A percentile compares a stretch with the other conserved stretches of the same genome.
These are phyloP conservation scores for Muscina levida DNA, from an alignment of 2,888 invertebrate species.

Conservation along the genomic window DNA sequence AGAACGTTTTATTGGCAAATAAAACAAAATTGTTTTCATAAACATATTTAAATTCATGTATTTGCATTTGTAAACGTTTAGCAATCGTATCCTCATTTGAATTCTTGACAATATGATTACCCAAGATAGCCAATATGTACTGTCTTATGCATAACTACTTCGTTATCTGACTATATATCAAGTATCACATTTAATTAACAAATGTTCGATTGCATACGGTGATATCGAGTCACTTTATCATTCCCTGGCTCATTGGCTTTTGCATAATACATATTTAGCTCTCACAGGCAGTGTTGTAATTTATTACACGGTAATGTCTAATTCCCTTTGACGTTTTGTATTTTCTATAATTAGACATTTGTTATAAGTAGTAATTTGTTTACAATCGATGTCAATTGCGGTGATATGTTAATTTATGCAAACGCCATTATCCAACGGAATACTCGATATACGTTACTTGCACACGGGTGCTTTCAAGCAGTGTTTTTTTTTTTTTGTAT, in stretches of 20 bases:
- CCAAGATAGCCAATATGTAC: too few species aligned
- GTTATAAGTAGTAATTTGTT: slow-evolving; percentile 58
- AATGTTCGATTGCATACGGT: slow-evolving; percentile 12
- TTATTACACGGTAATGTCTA: slow-evolving; percentile 16
- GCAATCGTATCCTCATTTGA: too few species aligned
- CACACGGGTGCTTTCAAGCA: neutral
- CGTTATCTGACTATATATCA: slow-evolving; percentile 3
- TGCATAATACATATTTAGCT: neutral
- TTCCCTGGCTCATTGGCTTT: neutral
- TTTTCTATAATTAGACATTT: slow-evolving; percentile 49
- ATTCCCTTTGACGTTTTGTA: slow-evolving; percentile 3
- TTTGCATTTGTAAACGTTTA: too few species aligned
- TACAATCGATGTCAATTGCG: slow-evolving; percentile 47
- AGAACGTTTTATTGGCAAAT: too few species aligned
- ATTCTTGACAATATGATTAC: too few species aligned
- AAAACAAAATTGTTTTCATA: too few species aligned
- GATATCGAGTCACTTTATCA: neutral
- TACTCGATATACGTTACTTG: neutral
- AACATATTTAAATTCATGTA: too few species aligned
- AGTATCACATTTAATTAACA: slow-evolving; percentile 25
- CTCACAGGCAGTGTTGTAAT: neutral
- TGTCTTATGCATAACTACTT: slow-evolving; percentile 15
- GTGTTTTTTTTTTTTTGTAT: neutral
- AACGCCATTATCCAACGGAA: slow-evolving; percentile 47
- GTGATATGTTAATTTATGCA: slow-evolving; percentile 62